phyloP scores from a whole-genome alignment of 2,113 vertebrate species.

The Petrocephalus microphthalmus region DNA sequence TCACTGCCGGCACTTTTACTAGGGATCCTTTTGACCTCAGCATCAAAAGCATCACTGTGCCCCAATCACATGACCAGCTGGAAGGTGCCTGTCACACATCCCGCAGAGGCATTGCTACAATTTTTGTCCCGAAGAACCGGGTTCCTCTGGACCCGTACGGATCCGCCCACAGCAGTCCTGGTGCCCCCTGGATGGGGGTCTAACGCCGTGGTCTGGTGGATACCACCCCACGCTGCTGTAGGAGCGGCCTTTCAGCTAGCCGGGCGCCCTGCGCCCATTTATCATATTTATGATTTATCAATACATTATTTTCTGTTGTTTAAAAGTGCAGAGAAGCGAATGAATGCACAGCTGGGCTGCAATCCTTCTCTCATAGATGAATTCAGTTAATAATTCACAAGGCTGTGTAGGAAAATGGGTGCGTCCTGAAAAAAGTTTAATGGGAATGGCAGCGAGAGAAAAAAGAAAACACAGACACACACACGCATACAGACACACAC shows the following conservation, averaged over 20 bases:
- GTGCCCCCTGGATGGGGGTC: not conserved
- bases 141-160: not conserved
- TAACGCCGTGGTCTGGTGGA: not conserved
- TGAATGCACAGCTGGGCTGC: conserved; percentile 19
- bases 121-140: not conserved
- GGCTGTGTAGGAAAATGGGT: not conserved
- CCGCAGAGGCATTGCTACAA: not conserved
- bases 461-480: conserved; percentile 13
- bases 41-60: no score
- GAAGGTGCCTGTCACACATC: no score
- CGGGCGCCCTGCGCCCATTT: not conserved
- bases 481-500: conserved; percentile 27
- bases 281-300: conserved; percentile 30
- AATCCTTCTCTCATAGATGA: conserved; percentile 26
- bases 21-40: no score
- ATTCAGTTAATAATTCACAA: conserved; percentile 31
- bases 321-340: conserved; percentile 22
- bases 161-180: not conserved
- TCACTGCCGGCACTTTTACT: no score
- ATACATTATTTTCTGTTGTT: conserved; percentile 26
- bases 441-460: not conserved
- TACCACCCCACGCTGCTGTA: not conserved
- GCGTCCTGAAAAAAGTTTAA: not conserved
- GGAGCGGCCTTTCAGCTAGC: not conserved
- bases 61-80: no score